Percentiles rank a stretch among this genome's conserved stretches.
Evolutionary conservation across 2,888 invertebrate species (phyloP).

Genomic region (Allophyes oxyacanthae): DNA sequence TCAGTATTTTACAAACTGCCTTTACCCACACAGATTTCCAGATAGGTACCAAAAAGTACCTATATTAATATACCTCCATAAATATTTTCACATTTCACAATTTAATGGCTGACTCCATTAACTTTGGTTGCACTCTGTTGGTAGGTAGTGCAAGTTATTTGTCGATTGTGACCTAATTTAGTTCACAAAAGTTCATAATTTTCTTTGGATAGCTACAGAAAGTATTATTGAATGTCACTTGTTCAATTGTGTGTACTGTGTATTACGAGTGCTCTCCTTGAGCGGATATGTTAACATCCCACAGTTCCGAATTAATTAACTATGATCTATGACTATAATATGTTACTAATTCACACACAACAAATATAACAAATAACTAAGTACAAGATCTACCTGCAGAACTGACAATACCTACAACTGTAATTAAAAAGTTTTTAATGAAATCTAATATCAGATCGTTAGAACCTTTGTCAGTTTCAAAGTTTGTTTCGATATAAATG

Average conservation of each 20-base stretch:
- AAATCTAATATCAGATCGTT: slow-evolving; percentile 55
- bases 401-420: slow-evolving; percentile 34
- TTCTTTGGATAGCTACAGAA: slow-evolving; percentile 10
- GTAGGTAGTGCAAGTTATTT: slow-evolving; percentile 41
- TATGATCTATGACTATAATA: neutral
- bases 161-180: slow-evolving; percentile 49
- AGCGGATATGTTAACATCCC: slow-evolving; percentile 7
- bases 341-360: neutral
- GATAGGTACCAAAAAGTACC: too few species aligned
- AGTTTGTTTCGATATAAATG: slow-evolving; percentile 62
- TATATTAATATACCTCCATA: slow-evolving; percentile 4
- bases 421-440: slow-evolving; percentile 57
- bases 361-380: too few species aligned
- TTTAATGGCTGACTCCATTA: slow-evolving; percentile 45
- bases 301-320: slow-evolving; percentile 12
- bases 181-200: slow-evolving; percentile 24
- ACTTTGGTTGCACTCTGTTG: slow-evolving; percentile 24
- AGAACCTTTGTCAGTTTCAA: slow-evolving; percentile 45
- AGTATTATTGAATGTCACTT: slow-evolving; percentile 14
- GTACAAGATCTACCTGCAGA: slow-evolving; percentile 11
- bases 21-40: too few species aligned
- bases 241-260: slow-evolving; percentile 6
- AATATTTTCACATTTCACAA: slow-evolving; percentile 28
- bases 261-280: neutral
- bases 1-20: too few species aligned